A percentile compares a stretch with the other conserved stretches of the same genome.
These are phyloP conservation scores for Drosophila kokeensis DNA, from an alignment of 2,888 invertebrate species.

Conservation along the genomic window DNA sequence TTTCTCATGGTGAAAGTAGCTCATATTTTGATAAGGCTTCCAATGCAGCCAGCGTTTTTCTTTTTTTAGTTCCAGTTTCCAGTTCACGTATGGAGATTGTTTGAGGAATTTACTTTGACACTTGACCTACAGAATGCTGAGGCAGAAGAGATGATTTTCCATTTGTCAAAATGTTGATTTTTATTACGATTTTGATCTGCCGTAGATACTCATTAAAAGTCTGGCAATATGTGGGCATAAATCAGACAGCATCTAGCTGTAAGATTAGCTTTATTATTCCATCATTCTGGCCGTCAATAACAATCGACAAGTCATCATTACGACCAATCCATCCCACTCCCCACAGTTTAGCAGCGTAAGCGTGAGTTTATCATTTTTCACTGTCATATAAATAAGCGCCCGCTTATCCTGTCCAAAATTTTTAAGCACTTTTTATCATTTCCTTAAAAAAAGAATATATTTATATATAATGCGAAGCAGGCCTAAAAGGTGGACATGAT, in stretches of 20 bases:
- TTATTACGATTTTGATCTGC: neutral
- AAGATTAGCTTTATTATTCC: neutral
- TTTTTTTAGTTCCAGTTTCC: neutral
- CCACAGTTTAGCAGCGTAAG: constrained; percentile 21
- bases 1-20: constrained; percentile 64
- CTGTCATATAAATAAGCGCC: constrained; percentile 52
- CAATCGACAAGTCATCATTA: constrained; percentile 52
- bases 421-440: constrained; percentile 66
- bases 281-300: constrained; percentile 19
- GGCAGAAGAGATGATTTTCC: neutral
- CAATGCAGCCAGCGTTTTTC: neutral
- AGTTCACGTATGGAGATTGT: neutral
- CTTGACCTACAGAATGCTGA: constrained; percentile 38
- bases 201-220: neutral
- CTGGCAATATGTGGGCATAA: neutral
- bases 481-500: constrained; percentile 58
- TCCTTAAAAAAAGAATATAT: constrained; percentile 4
- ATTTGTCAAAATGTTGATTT: neutral
- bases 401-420: constrained; percentile 75
- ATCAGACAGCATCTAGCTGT: neutral
- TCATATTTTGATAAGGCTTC: constrained; percentile 59
- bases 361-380: constrained; percentile 67
- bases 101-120: neutral
- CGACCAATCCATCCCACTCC: neutral
- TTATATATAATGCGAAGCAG: neutral